Percentiles rank a stretch among this genome's conserved stretches.
Conservation (phyloP, 37 sponge, comb jelly and placozoan genomes). For the Axinella damicornis region DNA sequence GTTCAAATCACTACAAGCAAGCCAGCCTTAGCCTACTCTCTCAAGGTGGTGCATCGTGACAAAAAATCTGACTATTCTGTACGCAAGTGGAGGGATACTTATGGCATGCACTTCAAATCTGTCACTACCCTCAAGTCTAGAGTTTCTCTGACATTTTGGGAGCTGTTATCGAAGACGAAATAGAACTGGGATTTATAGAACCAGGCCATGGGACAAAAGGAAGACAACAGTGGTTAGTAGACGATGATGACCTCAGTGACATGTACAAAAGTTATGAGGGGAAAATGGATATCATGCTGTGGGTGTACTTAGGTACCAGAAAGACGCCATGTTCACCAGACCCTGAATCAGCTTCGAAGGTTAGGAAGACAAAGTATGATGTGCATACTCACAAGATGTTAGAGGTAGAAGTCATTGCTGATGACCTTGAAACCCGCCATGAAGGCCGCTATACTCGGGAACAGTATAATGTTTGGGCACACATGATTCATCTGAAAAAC, state of each 20-base stretch:
- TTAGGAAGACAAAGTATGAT: background rate
- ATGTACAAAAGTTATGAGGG: background rate
- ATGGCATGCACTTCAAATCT: background rate
- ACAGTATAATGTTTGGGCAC: constrained; percentile 1
- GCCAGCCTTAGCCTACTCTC: background rate
- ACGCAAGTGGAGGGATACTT: background rate
- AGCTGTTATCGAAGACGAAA: background rate
- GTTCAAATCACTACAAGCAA: background rate
- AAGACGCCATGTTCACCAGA: background rate
- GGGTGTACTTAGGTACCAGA: constrained; percentile 1
- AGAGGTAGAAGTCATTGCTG: constrained; percentile 1
- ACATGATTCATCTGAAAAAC: constrained; percentile 11
- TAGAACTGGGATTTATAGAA: constrained; percentile 10
- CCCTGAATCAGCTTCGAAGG: background rate
- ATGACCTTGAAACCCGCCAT: background rate
- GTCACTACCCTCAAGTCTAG: background rate
- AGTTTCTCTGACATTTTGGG: background rate
- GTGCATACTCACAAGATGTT: background rate
- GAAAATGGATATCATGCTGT: background rate
- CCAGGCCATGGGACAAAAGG: constrained; percentile 8
- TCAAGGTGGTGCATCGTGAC: background rate
- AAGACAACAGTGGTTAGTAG: background rate
- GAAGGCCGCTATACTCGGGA: background rate
- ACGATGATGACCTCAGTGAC: background rate
- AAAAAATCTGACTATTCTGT: constrained; percentile 1